phyloP scores from a whole-genome alignment of 92 coral and sea anemone species.

The Phymanthus crucifer region DNA sequence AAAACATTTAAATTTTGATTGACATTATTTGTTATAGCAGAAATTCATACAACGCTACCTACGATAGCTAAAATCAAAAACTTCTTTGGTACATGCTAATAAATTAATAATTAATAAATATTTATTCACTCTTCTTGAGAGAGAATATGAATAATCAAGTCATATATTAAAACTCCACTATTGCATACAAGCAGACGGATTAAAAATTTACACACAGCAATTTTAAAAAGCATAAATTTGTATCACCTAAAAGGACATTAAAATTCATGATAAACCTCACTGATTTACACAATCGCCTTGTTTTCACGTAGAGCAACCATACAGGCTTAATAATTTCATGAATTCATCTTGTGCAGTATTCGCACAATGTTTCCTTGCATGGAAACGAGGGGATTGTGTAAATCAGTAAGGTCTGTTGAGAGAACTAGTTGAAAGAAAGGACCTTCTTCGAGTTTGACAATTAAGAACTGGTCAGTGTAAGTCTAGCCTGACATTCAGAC shows the following conservation, averaged over 20 bases:
- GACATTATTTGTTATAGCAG: not conserved
- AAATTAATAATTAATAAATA: constrained; percentile 6
- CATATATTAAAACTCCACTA: not conserved
- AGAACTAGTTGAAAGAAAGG: too few relatives aligned
- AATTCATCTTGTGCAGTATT: too few relatives aligned
- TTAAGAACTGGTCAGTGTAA: too few relatives aligned
- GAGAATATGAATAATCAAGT: not conserved
- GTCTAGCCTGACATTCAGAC: too few relatives aligned
- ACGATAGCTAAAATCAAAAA: not conserved
- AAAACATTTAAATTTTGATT: not conserved
- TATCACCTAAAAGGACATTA: not conserved
- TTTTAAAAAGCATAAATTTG: not conserved
- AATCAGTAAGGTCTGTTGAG: too few relatives aligned
- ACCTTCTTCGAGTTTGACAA: too few relatives aligned
- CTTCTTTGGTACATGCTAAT: not conserved
- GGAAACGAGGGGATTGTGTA: too few relatives aligned
- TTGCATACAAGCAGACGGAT: not conserved
- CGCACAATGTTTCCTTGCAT: too few relatives aligned
- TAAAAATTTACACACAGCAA: not conserved
- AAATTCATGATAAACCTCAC: too few relatives aligned
- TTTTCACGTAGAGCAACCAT: too few relatives aligned
- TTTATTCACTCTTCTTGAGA: not conserved
- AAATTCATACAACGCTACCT: not conserved
- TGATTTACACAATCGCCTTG: too few relatives aligned
- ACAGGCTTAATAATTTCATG: too few relatives aligned